Conservation (phyloP, 2,888 invertebrate genomes). For the Parnassius mnemosyne region DNA sequence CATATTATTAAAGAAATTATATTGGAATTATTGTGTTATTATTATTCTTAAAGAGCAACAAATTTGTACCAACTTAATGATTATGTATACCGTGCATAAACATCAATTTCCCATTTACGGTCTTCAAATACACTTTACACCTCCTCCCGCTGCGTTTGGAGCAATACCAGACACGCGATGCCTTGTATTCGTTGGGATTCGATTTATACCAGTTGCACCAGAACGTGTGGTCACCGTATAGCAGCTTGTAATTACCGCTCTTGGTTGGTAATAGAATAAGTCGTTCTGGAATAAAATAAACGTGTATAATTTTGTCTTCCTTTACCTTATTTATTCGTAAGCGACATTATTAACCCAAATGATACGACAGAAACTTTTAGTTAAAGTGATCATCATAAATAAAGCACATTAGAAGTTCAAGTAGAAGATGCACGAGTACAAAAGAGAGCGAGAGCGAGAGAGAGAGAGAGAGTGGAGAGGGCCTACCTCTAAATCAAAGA, state of each 20-base stretch:
- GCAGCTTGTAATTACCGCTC: conserved; percentile 39
- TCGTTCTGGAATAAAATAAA: conserved; percentile 25
- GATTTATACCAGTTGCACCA: conserved; percentile 41
- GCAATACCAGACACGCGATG: conserved; percentile 43
- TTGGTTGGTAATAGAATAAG: conserved; percentile 29
- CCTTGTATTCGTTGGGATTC: conserved; percentile 23
- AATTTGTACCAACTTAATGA: conserved; percentile 30
- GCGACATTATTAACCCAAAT: too few relatives aligned
- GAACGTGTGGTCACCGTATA: conserved; percentile 38
- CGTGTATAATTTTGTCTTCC: neutral
- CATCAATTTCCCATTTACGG: conserved; percentile 33
- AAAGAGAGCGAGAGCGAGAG: too few relatives aligned
- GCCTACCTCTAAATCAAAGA: too few relatives aligned
- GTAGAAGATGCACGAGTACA: too few relatives aligned
- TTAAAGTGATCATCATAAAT: too few relatives aligned
- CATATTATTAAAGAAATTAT: too few relatives aligned
- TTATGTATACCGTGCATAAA: conserved; percentile 37
- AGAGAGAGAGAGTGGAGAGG: too few relatives aligned
- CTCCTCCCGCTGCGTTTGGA: conserved; percentile 41
- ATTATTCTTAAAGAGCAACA: too few relatives aligned
- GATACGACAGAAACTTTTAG: too few relatives aligned
- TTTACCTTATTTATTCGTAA: too few relatives aligned
- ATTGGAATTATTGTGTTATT: too few relatives aligned
- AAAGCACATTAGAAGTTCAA: too few relatives aligned
- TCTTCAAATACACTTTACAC: conserved; percentile 40